Evolutionary conservation across 2,888 invertebrate species (phyloP).

Genomic region (Cheilosia vernalis): DNA sequence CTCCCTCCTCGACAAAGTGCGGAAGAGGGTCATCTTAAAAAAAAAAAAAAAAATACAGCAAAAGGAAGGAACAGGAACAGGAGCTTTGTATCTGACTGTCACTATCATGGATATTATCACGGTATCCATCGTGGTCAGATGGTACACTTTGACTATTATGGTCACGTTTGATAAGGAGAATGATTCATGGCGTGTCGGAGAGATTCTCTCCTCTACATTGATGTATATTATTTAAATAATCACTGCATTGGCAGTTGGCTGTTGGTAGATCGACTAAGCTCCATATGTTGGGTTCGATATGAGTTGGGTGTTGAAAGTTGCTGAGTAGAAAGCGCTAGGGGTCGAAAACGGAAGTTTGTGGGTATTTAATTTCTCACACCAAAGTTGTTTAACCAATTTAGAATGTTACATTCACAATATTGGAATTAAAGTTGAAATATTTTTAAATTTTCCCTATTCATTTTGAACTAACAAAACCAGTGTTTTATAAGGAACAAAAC

Average conservation of each 20-base stretch:
- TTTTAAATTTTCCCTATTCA: too few species aligned
- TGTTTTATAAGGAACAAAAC: too few species aligned
- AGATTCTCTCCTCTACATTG: conserved; percentile 12
- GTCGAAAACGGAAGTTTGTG: too few species aligned
- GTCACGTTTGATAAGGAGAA: conserved; percentile 65
- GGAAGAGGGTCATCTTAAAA: conserved; percentile 55
- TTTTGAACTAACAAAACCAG: too few species aligned
- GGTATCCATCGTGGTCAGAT: conserved; percentile 46
- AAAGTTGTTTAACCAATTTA: too few species aligned
- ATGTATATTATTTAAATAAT: not conserved
- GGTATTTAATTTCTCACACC: too few species aligned
- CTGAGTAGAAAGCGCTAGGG: not conserved
- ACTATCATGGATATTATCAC: conserved; percentile 60
- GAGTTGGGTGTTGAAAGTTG: too few species aligned
- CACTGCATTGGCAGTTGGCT: not conserved
- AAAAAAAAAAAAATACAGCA: not conserved
- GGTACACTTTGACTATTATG: conserved; percentile 60
- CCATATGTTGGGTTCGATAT: too few species aligned
- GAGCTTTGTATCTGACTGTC: conserved; percentile 43
- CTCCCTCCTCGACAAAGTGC: conserved; percentile 4
- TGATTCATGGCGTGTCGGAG: conserved; percentile 11
- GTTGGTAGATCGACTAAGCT: too few species aligned
- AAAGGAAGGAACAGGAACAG: conserved; percentile 11
- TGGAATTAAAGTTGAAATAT: too few species aligned
- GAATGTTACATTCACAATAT: too few species aligned